These are phyloP conservation scores for Lepidothrix coronata DNA, from an alignment of 2,113 vertebrate species.

Conservation along the genomic window DNA sequence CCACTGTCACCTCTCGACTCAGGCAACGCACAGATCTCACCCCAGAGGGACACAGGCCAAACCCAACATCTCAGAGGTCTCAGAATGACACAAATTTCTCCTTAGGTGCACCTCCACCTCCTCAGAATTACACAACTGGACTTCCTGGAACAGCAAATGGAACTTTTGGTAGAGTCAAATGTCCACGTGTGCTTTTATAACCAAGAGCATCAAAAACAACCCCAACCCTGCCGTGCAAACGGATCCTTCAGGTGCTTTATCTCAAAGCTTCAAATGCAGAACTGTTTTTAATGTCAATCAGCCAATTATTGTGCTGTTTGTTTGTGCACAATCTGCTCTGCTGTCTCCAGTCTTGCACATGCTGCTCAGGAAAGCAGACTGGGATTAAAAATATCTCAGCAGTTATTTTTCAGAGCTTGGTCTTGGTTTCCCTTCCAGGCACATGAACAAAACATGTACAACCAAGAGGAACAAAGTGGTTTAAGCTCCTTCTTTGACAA, in stretches of 20 bases:
- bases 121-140: background rate
- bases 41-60: background rate
- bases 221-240: background rate
- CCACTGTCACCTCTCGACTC: background rate
- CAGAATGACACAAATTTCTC: background rate
- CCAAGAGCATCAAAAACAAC: background rate
- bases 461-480: background rate
- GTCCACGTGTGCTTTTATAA: accelerated
- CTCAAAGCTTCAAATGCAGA: background rate
- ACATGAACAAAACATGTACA: background rate
- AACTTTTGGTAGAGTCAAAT: background rate
- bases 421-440: background rate
- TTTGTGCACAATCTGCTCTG: background rate
- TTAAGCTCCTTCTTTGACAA: background rate
- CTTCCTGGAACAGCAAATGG: background rate
- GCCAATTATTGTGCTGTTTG: background rate
- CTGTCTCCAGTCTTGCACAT: conserved; percentile 3
- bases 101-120: background rate
- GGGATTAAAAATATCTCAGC: conserved; percentile 16
- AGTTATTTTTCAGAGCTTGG: background rate
- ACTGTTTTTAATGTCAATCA: background rate
- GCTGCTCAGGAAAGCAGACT: background rate
- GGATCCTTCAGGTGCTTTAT: background rate
- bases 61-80: background rate
- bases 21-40: background rate